A percentile compares a stretch with the other conserved stretches of the same genome.
phyloP scores from a whole-genome alignment of 2,888 invertebrate genomes.

The Drosophila yooni region DNA sequence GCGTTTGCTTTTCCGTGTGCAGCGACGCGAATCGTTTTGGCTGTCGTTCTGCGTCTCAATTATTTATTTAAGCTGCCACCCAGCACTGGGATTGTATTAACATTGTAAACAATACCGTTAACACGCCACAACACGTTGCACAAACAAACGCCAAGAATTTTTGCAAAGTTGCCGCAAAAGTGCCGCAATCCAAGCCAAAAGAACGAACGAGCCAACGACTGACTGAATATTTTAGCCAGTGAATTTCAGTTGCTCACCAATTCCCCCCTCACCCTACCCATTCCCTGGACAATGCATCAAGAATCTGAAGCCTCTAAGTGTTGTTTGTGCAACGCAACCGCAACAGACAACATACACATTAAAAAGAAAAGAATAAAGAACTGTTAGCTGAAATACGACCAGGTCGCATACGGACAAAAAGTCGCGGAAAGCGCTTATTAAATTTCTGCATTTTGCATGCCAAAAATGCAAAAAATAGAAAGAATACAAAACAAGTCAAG shows the following conservation, averaged over 20 bases:
- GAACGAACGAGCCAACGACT: conserved; percentile 24
- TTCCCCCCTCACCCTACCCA: neutral
- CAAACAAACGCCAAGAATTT: conserved; percentile 43
- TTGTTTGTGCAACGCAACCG: conserved; percentile 50
- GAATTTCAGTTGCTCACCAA: conserved; percentile 25
- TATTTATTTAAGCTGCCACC: conserved; percentile 77
- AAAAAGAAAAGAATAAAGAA: conserved; percentile 52
- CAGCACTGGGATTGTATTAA: conserved; percentile 66
- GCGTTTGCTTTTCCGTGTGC: conserved; percentile 41
- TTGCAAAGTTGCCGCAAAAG: conserved; percentile 34
- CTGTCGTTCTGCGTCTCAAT: conserved; percentile 62
- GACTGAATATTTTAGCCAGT: conserved; percentile 54
- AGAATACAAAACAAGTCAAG: conserved; percentile 5
- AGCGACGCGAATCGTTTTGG: conserved; percentile 60
- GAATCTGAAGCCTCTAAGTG: conserved; percentile 21
- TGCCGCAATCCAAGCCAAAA: conserved; percentile 35
- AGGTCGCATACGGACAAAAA: conserved; percentile 38
- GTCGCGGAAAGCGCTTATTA: conserved; percentile 71
- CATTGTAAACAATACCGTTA: conserved; percentile 81
- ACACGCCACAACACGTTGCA: conserved; percentile 66
- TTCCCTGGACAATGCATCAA: conserved; percentile 47
- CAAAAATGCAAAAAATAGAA: conserved; percentile 43
- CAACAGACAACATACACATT: conserved; percentile 28
- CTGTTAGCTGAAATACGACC: conserved; percentile 64
- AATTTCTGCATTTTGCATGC: conserved; percentile 71